Evolutionary conservation across 2,797 vertebrate genomes (phyloP).

Genomic region (Trachops cirrhosus): DNA sequence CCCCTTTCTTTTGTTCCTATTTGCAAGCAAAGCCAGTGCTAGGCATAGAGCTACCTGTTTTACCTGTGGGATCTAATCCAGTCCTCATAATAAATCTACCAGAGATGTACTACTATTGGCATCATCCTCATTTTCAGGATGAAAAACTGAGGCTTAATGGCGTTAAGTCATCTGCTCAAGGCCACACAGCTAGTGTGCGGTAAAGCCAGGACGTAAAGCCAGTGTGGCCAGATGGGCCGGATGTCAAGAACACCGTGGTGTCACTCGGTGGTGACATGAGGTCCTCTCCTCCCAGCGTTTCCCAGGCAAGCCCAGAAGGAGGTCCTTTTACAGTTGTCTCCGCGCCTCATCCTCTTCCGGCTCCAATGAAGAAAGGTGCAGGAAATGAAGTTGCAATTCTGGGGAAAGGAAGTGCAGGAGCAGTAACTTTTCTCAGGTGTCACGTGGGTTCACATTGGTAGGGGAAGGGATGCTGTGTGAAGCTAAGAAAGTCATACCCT

Average conservation of each 20-base stretch:
- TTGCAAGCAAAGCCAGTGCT: background rate
- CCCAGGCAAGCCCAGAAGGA: background rate
- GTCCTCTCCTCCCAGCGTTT: background rate
- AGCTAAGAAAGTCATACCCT: background rate
- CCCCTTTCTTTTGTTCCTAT: background rate
- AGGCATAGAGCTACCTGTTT: background rate
- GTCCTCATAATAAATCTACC: background rate
- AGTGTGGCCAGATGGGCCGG: background rate
- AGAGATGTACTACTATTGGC: background rate
- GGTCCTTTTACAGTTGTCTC: background rate
- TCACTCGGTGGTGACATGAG: background rate
- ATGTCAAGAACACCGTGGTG: background rate
- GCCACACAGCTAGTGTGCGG: background rate
- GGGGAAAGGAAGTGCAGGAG: background rate
- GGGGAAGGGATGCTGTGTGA: background rate
- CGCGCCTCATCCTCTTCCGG: background rate
- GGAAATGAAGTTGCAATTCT: background rate
- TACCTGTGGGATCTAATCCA: background rate
- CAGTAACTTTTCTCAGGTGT: background rate
- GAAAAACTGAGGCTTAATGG: background rate
- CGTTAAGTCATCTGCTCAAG: background rate
- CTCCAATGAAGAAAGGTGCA: background rate
- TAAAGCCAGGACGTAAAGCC: background rate
- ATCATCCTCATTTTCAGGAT: background rate
- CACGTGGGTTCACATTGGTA: accelerated